Evolutionary conservation across 2,888 invertebrate genomes (phyloP), one percentile per base, ranked within the genome.

Genomic region (Vesta saturnalis): DNA sequence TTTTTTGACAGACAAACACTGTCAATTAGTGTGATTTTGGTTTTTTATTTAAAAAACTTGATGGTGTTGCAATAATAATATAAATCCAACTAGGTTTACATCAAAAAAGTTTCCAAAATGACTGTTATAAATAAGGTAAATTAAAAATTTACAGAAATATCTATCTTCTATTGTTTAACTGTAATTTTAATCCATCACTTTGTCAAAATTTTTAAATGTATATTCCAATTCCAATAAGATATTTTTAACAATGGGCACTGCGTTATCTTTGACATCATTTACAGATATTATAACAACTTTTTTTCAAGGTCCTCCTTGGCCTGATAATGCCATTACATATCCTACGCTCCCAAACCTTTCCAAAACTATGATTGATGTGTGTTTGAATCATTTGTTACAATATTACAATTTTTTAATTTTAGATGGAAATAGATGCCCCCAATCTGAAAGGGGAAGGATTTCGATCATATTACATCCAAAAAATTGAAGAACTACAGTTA

Each of bases 401-500:
- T 12, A n/a, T n/a, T n/a, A n/a, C n/a, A n/a, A n/a, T n/a, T n/a
- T n/a, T n/a, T n/a, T n/a, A n/a, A n/a, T 82, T 83, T 70, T 76
- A 90, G 89, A 93, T 93, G 92, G 93, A 93, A 73, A 88, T 93
- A 69, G 93, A 93, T 83, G 86, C 85, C 72, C 85, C 82, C 55
- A 86, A 84, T 73, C 85, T 82, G 1, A 92, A 91, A 80, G 93
- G 95, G 5, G 96, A 96, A 82, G 96, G 96, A 0, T 95, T 98
- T 81, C 92, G 96, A 72, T 94, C 96, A 0, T 99, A 99, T 85
- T 99, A 98, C 82, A 93, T 96, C 77, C 96, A 97, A 58, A 99
- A 99, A 86, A 98, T 98, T 71, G 99, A 99, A 85, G 98, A 99
- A 84, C 87, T 99, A 18, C 97, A 97, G 84, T 87, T 98, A 62